Evolutionary conservation across 1,140 invertebrate species (phyloP).

Genomic region (Drosophila nigrodunni): DNA sequence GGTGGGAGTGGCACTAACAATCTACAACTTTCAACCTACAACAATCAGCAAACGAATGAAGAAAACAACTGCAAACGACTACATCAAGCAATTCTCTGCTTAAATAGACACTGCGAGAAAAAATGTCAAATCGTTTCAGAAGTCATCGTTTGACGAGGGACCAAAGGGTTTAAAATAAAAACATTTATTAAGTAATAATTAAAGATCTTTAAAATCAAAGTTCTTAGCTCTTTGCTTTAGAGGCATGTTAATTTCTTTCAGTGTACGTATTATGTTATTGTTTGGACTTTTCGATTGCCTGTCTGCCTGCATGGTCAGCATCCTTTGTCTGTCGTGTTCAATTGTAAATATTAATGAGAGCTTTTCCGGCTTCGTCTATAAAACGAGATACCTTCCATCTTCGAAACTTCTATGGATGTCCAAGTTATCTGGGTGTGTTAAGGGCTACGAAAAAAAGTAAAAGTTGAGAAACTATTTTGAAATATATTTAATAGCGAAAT

Average conservation of each 20-base stretch:
- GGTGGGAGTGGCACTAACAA: not conserved
- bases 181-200: too few species aligned
- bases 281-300: conserved; percentile 29
- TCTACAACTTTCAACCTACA: not conserved
- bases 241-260: too few species aligned
- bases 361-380: conserved; percentile 1
- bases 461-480: too few species aligned
- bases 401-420: not conserved
- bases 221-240: too few species aligned
- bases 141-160: too few species aligned
- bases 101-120: not conserved
- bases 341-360: conserved; percentile 44
- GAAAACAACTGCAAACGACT: conserved; percentile 11
- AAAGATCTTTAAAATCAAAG: too few species aligned
- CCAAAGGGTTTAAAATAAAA: too few species aligned
- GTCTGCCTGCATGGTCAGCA: conserved; percentile 1
- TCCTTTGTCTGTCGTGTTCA: conserved; percentile 13
- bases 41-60: not conserved
- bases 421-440: too few species aligned
- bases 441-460: too few species aligned
- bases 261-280: conserved; percentile 25
- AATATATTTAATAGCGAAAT: too few species aligned
- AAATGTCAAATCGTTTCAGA: too few species aligned
- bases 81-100: conserved; percentile 41
- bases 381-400: conserved; percentile 3